Base-by-base conservation (phyloP, 2,797 vertebrate species). In the Characodon lateralis region DNA sequence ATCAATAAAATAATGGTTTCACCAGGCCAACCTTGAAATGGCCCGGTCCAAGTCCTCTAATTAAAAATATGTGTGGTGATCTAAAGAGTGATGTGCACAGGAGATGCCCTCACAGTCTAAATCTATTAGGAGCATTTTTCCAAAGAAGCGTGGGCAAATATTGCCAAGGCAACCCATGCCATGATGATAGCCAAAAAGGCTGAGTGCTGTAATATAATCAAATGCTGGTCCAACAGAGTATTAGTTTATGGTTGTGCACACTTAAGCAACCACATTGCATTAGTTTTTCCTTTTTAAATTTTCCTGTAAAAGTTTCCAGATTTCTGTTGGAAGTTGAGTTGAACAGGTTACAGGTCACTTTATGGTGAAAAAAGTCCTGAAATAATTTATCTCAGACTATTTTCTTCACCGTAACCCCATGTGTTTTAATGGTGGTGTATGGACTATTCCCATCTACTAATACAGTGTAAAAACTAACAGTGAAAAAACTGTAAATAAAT, bases 401-500 rank as follows among this genome's bases (percentile, higher is more conserved):
- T 43, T 0, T 65, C 39, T 22, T 39, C 61, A 20, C 18, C 18
- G 35, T 9, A 65, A 65, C 39, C 28, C 16, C 61, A 39, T 9
- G 1, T 65, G 22, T 35, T 65, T 39, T 39, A 35, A 35, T 65
- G 26, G 13, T 8, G 35, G 35, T 6, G 35, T 46, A 6, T 48
- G 16, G 46, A 69, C 13, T 18, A 26, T 69, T 26, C 5, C 13
- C 39, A n/a, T 68, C 22, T 5, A 68, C 5, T 63, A 35, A 10
- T 58, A 28, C 12, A 5, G 3, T 59, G n/a, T 28, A 26, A 59
- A 59, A 59, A 51, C 73, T 68, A 31, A 51, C 51, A 65, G 46
- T 5, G 12, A 76, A 61, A 43, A 72, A 70, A 53, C n/a, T 46
- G 71, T 71, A 81, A 88, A 88, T 78, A 83, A 78, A 35, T 9